These are phyloP conservation scores for Circaetus cinerascens DNA, from an alignment of 2,113 vertebrate genomes.

Conservation along the genomic window DNA sequence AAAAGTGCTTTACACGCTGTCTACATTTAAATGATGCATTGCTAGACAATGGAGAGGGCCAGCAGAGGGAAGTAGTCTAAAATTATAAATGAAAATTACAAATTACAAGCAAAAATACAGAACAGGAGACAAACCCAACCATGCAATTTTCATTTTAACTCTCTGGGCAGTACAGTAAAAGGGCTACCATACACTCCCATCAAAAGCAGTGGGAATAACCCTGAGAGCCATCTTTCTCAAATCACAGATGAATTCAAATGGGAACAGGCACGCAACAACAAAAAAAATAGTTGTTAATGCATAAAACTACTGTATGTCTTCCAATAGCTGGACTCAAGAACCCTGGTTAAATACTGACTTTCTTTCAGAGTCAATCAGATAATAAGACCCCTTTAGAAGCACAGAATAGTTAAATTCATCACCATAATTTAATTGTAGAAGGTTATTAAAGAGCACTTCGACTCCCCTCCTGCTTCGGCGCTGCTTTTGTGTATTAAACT, in stretches of 20 bases:
- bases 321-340: conserved; percentile 59
- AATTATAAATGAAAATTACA: background rate
- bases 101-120: background rate
- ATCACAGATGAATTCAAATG: conserved; percentile 51
- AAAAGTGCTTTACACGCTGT: background rate
- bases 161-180: background rate
- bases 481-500: conserved; percentile 83
- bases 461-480: conserved; percentile 72
- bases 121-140: background rate
- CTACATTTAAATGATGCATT: background rate
- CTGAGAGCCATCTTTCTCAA: conserved; percentile 33
- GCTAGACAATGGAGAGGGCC: background rate
- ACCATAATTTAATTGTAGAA: conserved; percentile 81
- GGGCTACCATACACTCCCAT: background rate
- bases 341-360: conserved; percentile 68
- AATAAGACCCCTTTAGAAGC: conserved; percentile 74
- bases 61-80: background rate
- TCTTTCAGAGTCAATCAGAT: conserved; percentile 75
- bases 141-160: background rate
- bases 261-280: conserved; percentile 7
- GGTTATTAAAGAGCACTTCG: conserved; percentile 81
- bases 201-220: conserved; percentile 21
- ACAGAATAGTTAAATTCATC: conserved; percentile 79
- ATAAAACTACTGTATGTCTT: conserved; percentile 46
- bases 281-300: conserved; percentile 54